Base-by-base conservation (phyloP, 2,113 vertebrate genomes). In the Pyrgilauda ruficollis region DNA sequence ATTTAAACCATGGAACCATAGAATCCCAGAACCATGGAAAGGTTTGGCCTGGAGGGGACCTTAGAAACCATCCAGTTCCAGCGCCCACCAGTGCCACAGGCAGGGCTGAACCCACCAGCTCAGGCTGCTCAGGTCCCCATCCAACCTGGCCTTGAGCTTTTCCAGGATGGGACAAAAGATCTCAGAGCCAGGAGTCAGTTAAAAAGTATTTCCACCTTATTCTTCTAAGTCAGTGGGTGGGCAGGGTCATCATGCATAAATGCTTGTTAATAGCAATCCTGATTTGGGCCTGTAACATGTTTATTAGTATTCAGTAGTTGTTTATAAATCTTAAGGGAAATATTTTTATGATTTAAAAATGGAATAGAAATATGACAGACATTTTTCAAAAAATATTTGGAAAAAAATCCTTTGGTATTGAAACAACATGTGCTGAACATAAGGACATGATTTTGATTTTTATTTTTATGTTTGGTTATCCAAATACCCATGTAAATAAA, bases 401-500 rank as follows among this genome's bases (percentile, higher is more conserved):
- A 81, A 93, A 86, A 87, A 84, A 72, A 75, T 64, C 83, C 72
- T 87, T 49, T 64, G 83, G 72, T 70, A 68, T 84, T 88, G 73
- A 74, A 92, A 78, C 0, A 15, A 53, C 76, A 86, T 91, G 79
- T 93, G 85, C 52, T 64, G 83, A 90, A 58, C 88, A 90, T 89
- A 93, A 92, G 88, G 83, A 93, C 43, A 13, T 49, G 61, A 52
- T 83, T 41, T 92, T 58, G 49, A 62, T 74, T 66, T 72, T 66
- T 74, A 41, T 74, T 89, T 31, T 64, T 6, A 49, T 66, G 56
- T 80, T 95, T 93, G 56, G 19, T 81, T 95, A 91, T 68, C 68
- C 79, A 92, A 94, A 94, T 90, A n/a, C 23, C 44, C 79, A 72
- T 84, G 64, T 72, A 93, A 95, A 96, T 92, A 96, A 94, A 88